phyloP scores from a whole-genome alignment of 35 echinoderm and acorn worm species.

The Apostichopus parvimensis region DNA sequence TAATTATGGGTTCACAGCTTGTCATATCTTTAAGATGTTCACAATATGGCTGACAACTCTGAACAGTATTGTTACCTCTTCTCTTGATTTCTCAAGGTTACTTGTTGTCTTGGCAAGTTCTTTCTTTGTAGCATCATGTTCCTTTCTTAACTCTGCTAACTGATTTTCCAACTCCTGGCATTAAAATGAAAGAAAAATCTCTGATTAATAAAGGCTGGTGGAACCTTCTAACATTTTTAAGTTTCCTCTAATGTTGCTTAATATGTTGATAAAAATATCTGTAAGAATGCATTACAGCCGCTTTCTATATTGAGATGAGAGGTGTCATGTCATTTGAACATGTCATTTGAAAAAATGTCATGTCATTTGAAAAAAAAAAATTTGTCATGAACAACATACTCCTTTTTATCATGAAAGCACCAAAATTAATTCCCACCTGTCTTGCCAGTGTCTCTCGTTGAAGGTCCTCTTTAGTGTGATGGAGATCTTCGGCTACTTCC shows the following conservation, averaged over 20 bases:
- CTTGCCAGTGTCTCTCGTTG: conserved; percentile 60
- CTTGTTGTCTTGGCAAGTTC: conserved; percentile 57
- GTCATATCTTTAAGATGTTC: too few relatives aligned
- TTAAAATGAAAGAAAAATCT: background rate
- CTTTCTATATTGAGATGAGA: too few relatives aligned
- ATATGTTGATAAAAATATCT: too few relatives aligned
- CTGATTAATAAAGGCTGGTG: background rate
- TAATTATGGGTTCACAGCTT: too few relatives aligned
- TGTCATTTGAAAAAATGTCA: too few relatives aligned
- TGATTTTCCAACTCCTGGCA: conserved; percentile 70
- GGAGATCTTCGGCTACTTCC: conserved; percentile 65
- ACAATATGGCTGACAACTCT: too few relatives aligned
- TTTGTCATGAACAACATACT: too few relatives aligned
- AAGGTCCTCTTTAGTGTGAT: conserved; percentile 64
- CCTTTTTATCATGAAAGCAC: too few relatives aligned
- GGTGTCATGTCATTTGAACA: too few relatives aligned
- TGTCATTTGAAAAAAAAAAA: too few relatives aligned
- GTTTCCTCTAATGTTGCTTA: background rate
- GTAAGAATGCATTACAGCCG: too few relatives aligned
- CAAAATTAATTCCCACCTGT: background rate
- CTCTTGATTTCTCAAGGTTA: conserved; percentile 62
- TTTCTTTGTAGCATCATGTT: conserved; percentile 60
- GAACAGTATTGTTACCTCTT: conserved; percentile 51
- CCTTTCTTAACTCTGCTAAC: conserved; percentile 43
- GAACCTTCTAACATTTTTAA: background rate